Conservation (phyloP, 1,140 invertebrate genomes). For the Globodera rostochiensis region DNA sequence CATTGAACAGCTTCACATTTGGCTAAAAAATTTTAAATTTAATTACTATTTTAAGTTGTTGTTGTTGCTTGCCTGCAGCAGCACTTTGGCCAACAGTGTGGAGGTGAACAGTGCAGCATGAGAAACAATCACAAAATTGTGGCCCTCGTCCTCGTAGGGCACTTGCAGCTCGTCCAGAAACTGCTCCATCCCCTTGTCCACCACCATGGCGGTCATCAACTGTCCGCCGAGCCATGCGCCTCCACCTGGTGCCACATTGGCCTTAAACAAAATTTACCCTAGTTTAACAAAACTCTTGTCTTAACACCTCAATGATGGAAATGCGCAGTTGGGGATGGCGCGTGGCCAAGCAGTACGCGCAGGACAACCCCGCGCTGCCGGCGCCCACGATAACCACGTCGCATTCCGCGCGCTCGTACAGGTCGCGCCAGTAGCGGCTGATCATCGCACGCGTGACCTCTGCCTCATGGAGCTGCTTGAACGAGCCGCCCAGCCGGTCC, state of each 20-base stretch:
- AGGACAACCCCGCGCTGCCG: neutral
- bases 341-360: constrained; percentile 8
- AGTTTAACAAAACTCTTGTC: too few relatives aligned
- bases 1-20: constrained; percentile 12
- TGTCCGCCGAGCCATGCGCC: constrained; percentile 12
- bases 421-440: neutral
- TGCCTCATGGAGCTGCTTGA: constrained; percentile 31
- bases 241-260: constrained; percentile 8
- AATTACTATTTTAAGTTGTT: too few relatives aligned
- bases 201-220: constrained; percentile 1
- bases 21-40: neutral
- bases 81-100: constrained; percentile 15
- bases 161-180: neutral
- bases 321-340: neutral
- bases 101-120: constrained; percentile 11
- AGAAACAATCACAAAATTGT: constrained; percentile 4
- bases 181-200: neutral
- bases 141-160: neutral
- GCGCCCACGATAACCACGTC: constrained; percentile 10
- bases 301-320: neutral
- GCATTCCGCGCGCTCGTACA: constrained; percentile 6
- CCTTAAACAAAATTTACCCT: neutral
- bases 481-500: neutral
- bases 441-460: neutral
- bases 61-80: neutral